Percentiles rank a stretch among this genome's conserved stretches.
Evolutionary conservation across 2,888 invertebrate species (phyloP).

Genomic region (Agonum fuliginosum): DNA sequence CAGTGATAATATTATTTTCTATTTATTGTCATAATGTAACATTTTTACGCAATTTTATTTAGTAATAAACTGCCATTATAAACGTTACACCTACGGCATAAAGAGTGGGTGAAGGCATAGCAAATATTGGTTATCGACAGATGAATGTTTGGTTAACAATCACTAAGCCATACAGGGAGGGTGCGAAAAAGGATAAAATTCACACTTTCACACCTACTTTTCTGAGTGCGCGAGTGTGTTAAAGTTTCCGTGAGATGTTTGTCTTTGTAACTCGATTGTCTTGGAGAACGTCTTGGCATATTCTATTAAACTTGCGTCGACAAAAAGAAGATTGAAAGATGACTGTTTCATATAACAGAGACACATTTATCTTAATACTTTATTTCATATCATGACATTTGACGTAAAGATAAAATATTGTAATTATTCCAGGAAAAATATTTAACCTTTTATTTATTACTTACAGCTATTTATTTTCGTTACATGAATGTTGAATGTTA

Average conservation of each 20-base stretch:
- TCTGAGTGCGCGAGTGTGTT: not conserved
- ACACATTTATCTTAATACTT: no score
- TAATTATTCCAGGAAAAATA: no score
- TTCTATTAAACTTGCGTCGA: constrained; percentile 10
- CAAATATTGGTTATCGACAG: constrained; percentile 14
- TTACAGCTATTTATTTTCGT: no score
- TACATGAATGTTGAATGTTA: no score
- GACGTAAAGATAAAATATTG: no score
- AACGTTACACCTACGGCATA: no score
- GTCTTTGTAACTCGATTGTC: constrained; percentile 28
- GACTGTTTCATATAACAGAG: no score
- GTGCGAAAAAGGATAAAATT: not conserved
- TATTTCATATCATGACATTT: no score
- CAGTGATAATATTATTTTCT: not conserved
- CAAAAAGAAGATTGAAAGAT: constrained; percentile 22
- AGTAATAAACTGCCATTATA: no score
- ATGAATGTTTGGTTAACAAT: constrained; percentile 12
- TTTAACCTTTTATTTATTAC: no score
- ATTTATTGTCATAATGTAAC: no score
- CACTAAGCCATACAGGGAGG: not conserved
- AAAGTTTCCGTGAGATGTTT: constrained; percentile 26
- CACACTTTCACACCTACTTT: not conserved
- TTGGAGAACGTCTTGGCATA: not conserved
- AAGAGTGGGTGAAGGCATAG: not conserved
- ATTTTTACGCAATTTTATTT: no score